Conservation (phyloP, 2,888 invertebrate species). For the Phyllotreta cruciferae region DNA sequence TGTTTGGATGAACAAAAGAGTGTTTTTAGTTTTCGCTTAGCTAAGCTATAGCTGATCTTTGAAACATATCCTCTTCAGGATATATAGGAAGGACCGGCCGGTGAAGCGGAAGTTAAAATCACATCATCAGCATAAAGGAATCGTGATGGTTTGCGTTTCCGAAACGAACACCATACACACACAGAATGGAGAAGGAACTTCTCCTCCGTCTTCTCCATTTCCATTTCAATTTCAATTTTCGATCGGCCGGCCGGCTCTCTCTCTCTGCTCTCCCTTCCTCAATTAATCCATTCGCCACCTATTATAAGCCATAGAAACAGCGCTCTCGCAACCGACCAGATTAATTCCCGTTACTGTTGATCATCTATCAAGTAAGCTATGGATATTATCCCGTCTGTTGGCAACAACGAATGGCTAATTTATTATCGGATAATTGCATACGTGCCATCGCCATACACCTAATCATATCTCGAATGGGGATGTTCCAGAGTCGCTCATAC, state of each 20-base stretch:
- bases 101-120: conserved; percentile 30
- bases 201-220: conserved; percentile 24
- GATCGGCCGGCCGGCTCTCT: conserved; percentile 20
- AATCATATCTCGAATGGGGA: conserved; percentile 34
- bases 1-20: too few species aligned
- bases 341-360: conserved; percentile 38
- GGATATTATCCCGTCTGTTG: conserved; percentile 41
- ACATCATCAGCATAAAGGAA: conserved; percentile 29
- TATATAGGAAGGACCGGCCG: conserved; percentile 13
- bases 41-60: conserved; percentile 14
- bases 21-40: conserved; percentile 8
- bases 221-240: conserved; percentile 26
- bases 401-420: conserved; percentile 44
- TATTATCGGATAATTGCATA: conserved; percentile 46
- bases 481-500: conserved; percentile 29
- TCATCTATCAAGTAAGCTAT: conserved; percentile 41
- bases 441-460: conserved; percentile 43
- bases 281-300: conserved; percentile 38
- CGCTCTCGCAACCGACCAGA: conserved; percentile 32
- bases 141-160: conserved; percentile 10
- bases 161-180: conserved; percentile 8
- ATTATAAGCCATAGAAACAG: conserved; percentile 38
- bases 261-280: too few species aligned
- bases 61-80: conserved; percentile 18
- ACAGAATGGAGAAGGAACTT: too few species aligned